Conservation (phyloP, 2,888 invertebrate genomes). For the Cylloceria caligata region DNA sequence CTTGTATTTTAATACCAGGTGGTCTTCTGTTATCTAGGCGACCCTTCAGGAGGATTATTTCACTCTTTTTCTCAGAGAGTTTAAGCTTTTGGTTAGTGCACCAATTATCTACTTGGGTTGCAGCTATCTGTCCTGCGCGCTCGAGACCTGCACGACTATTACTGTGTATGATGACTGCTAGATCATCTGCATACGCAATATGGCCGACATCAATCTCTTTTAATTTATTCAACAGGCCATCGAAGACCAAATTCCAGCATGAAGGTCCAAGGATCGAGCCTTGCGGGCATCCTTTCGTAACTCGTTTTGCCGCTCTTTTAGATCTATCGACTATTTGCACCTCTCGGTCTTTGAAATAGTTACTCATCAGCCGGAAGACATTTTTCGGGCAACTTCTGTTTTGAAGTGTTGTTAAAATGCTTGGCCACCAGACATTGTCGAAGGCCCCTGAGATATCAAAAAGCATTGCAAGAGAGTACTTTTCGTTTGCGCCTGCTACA, state of each 20-base stretch:
- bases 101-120: slow-evolving; percentile 27
- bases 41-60: slow-evolving; percentile 37
- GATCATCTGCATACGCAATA: slow-evolving; percentile 68
- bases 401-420: slow-evolving; percentile 6
- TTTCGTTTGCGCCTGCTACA: neutral
- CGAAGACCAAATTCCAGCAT: slow-evolving; percentile 68
- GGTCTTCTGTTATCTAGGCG: neutral
- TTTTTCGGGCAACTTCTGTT: slow-evolving; percentile 23
- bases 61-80: slow-evolving; percentile 32
- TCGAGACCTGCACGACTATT: neutral
- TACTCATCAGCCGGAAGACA: neutral
- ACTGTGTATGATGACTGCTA: slow-evolving; percentile 36
- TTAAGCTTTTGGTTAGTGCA: slow-evolving; percentile 21
- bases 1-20: neutral
- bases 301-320: slow-evolving; percentile 13
- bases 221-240: slow-evolving; percentile 56
- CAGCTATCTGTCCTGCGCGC: neutral
- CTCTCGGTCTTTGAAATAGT: slow-evolving; percentile 35
- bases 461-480: slow-evolving; percentile 15
- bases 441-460: slow-evolving; percentile 58
- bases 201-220: neutral
- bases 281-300: slow-evolving; percentile 57
- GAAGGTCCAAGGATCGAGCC: slow-evolving; percentile 66
- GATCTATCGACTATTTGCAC: neutral
- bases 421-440: too few species aligned